Conservation (phyloP, 1,140 invertebrate species). For the Temnothorax longispinosus region DNA sequence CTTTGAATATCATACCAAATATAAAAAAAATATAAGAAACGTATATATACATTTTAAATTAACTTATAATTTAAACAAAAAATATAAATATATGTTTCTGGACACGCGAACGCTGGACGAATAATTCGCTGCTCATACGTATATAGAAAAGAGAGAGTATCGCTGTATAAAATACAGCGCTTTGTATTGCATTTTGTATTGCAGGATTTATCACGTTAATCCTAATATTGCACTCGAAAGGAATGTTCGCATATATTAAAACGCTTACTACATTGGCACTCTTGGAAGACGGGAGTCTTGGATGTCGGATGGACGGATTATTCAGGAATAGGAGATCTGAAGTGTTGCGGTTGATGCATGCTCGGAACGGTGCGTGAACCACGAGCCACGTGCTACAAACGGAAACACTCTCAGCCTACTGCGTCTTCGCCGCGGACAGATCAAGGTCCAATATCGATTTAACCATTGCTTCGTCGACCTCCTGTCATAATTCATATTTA, state of each 20-base stretch:
- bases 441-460: conserved; percentile 70
- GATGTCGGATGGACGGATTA: conserved; percentile 12
- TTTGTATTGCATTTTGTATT: not conserved
- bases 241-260: not conserved
- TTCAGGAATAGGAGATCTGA: conserved; percentile 54
- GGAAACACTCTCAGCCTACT: conserved; percentile 75
- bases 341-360: conserved; percentile 64
- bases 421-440: conserved; percentile 73
- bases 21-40: conserved; percentile 21
- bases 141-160: not conserved
- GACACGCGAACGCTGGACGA: not conserved
- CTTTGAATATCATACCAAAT: conserved; percentile 2
- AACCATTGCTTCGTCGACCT: conserved; percentile 72
- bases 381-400: conserved; percentile 74
- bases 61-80: not conserved
- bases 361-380: conserved; percentile 68
- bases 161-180: not conserved
- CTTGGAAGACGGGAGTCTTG: not conserved
- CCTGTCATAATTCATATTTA: conserved; percentile 76
- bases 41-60: not conserved
- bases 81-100: conserved; percentile 12
- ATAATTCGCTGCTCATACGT: not conserved
- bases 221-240: not conserved
- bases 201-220: not conserved
- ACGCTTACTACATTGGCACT: conserved; percentile 61